phyloP scores from a whole-genome alignment of 1,140 invertebrate genomes.

The Dinoponera quadriceps region DNA sequence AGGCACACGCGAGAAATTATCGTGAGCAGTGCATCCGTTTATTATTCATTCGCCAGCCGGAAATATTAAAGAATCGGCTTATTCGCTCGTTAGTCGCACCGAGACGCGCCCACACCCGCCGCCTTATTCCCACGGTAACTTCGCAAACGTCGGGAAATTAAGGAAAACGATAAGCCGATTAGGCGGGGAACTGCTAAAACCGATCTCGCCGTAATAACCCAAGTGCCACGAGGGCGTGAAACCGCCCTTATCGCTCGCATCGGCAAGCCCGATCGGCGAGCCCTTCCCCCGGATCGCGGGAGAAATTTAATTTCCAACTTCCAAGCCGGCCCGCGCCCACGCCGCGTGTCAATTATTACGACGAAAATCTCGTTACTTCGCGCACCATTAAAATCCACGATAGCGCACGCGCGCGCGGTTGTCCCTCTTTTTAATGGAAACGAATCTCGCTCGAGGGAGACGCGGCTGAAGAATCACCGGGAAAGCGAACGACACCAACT shows the following conservation, averaged over 20 bases:
- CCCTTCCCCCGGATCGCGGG: slow-evolving; percentile 29
- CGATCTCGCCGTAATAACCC: slow-evolving; percentile 51
- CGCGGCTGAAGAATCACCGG: slow-evolving; percentile 15
- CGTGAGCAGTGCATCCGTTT: too few species aligned
- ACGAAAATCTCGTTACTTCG: slow-evolving; percentile 49
- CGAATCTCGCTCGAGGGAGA: slow-evolving; percentile 34
- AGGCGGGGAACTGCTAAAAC: slow-evolving; percentile 46
- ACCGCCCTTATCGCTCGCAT: slow-evolving; percentile 44
- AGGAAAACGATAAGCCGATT: slow-evolving; percentile 49
- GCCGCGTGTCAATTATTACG: slow-evolving; percentile 42
- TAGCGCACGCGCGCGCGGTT: not conserved
- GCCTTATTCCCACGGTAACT: not conserved
- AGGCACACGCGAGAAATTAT: too few species aligned
- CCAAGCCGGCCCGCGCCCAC: not conserved
- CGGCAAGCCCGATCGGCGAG: slow-evolving; percentile 31
- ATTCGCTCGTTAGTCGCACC: not conserved
- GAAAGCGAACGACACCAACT: too few species aligned
- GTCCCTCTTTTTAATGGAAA: slow-evolving; percentile 46
- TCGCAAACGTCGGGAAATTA: slow-evolving; percentile 21
- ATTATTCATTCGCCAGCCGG: not conserved
- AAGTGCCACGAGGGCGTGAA: slow-evolving; percentile 39
- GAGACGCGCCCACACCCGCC: not conserved
- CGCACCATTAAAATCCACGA: slow-evolving; percentile 54
- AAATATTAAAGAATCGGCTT: not conserved
- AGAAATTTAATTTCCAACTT: slow-evolving; percentile 63